Conservation (phyloP, 2,888 invertebrate species). For the Diogma glabrata region DNA sequence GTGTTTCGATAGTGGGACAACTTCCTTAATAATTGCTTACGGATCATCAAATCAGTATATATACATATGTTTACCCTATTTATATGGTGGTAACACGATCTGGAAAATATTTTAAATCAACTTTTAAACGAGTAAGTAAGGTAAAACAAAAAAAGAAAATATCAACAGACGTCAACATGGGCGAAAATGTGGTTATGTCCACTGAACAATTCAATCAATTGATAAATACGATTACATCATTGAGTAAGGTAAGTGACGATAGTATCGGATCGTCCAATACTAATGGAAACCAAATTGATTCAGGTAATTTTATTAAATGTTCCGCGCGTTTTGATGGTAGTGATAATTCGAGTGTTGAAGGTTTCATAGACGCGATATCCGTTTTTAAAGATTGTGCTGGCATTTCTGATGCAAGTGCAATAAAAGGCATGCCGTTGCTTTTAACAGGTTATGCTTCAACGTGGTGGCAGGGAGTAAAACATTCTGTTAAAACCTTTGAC, state of each 20-base stretch:
- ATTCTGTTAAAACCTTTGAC: slow-evolving; percentile 3
- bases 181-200: not conserved
- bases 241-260: not conserved
- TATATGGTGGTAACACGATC: too few relatives aligned
- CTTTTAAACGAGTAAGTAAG: too few relatives aligned
- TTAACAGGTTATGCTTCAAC: too few relatives aligned
- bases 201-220: not conserved
- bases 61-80: too few relatives aligned
- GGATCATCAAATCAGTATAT: too few relatives aligned
- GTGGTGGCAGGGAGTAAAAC: not conserved
- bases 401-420: not conserved
- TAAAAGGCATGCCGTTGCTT: not conserved
- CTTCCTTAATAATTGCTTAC: too few relatives aligned
- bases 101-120: too few relatives aligned
- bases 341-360: too few relatives aligned
- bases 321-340: too few relatives aligned
- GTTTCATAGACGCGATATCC: not conserved
- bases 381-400: not conserved
- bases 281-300: not conserved
- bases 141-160: too few relatives aligned
- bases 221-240: not conserved
- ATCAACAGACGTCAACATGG: not conserved
- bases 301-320: not conserved
- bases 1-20: too few relatives aligned
- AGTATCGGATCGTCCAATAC: not conserved